Percentiles rank a stretch among this genome's conserved stretches.
Conservation (phyloP, 2,113 vertebrate species). For the Capricornis sumatraensis region DNA sequence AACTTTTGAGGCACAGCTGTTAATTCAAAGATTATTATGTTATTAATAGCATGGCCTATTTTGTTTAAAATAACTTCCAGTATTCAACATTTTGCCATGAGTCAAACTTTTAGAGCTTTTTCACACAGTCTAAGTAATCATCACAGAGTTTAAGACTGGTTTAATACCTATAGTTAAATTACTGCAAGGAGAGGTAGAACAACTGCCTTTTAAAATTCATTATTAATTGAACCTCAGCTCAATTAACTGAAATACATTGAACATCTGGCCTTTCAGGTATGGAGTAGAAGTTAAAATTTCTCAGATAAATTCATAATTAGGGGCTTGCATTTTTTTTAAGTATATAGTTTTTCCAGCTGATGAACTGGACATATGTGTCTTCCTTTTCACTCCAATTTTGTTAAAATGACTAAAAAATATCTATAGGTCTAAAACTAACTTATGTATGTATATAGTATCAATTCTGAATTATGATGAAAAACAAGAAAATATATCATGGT, state of each 20-base stretch:
- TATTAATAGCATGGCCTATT: not conserved
- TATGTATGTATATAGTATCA: not conserved
- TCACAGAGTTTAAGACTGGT: not conserved
- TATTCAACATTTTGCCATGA: not conserved
- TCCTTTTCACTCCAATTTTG: not conserved
- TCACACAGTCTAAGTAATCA: not conserved
- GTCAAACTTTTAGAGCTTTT: not conserved
- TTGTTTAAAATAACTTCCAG: constrained; percentile 30
- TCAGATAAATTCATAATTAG: not conserved
- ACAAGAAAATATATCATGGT: not conserved
- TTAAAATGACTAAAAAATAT: not conserved
- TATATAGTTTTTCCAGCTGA: not conserved
- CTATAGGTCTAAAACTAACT: not conserved
- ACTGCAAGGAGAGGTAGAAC: not conserved
- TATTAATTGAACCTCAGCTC: constrained; percentile 15
- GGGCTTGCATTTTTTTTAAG: not conserved
- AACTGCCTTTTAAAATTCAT: not conserved
- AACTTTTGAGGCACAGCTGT: constrained; percentile 13
- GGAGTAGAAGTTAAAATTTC: not conserved
- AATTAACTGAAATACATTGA: not conserved
- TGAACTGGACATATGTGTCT: not conserved
- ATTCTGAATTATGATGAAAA: constrained; percentile 6
- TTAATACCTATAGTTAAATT: constrained; percentile 10
- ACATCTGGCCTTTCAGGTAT: not conserved
- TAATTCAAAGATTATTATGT: constrained; percentile 60